phyloP scores from a whole-genome alignment of 1,140 invertebrate species.

The Plodia interpunctella region DNA sequence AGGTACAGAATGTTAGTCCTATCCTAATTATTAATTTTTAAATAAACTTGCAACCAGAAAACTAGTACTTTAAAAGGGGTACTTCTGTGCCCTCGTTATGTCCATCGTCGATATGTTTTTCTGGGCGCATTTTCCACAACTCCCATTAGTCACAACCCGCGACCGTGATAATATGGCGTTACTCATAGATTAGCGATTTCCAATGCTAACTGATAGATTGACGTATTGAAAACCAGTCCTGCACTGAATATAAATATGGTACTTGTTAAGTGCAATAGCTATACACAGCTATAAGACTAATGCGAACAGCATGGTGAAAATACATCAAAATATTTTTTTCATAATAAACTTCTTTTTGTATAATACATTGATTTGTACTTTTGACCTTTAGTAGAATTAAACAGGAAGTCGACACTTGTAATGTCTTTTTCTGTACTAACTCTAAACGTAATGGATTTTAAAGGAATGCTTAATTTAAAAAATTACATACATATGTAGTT shows the following conservation, averaged over 20 bases:
- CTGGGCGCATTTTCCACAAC: not conserved
- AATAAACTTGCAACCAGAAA: too few species aligned
- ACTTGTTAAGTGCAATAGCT: conserved; percentile 1
- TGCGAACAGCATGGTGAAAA: too few species aligned
- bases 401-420: too few species aligned
- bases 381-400: too few species aligned
- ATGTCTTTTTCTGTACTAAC: too few species aligned
- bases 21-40: too few species aligned
- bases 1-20: not conserved
- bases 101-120: not conserved
- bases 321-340: too few species aligned
- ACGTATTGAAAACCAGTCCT: conserved; percentile 12
- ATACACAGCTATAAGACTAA: not conserved
- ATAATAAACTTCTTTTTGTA: too few species aligned
- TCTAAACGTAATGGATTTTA: too few species aligned
- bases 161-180: not conserved
- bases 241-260: not conserved
- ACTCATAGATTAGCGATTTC: conserved; percentile 42
- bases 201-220: conserved; percentile 25
- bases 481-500: too few species aligned
- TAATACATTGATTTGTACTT: too few species aligned
- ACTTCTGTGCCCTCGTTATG: not conserved
- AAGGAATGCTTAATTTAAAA: too few species aligned
- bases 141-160: conserved; percentile 19
- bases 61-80: not conserved